A percentile compares a stretch with the other conserved stretches of the same genome.
These are phyloP conservation scores for Pipistrellus pygmaeus DNA, from an alignment of 2,797 vertebrate genomes.

Conservation along the genomic window DNA sequence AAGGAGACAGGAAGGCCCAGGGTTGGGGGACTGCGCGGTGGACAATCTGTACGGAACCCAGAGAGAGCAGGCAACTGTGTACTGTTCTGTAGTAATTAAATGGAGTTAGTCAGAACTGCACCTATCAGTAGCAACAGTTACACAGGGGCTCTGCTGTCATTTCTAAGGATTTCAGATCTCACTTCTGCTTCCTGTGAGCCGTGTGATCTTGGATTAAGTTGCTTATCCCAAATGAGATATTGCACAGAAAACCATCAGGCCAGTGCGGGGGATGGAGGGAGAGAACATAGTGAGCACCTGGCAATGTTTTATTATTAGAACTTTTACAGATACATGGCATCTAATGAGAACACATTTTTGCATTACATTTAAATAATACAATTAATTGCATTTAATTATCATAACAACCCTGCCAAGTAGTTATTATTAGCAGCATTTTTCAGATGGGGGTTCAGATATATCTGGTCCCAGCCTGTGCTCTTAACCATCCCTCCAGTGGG, in stretches of 20 bases:
- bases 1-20: not conserved
- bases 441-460: not conserved
- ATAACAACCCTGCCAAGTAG: not conserved
- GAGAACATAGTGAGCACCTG: not conserved
- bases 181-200: not conserved
- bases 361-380: not conserved
- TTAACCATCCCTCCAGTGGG: not conserved
- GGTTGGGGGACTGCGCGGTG: not conserved
- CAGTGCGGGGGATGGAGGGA: not conserved
- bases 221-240: not conserved
- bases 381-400: slow-evolving; percentile 56
- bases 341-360: slow-evolving; percentile 40
- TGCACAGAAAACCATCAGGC: not conserved
- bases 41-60: not conserved
- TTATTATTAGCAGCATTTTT: slow-evolving; percentile 47
- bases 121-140: not conserved
- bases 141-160: not conserved
- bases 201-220: not conserved
- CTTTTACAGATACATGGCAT: not conserved
- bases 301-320: not conserved
- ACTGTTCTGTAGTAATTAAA: not conserved
- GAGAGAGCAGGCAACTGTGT: not conserved
- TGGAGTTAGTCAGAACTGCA: not conserved
- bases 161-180: slow-evolving; percentile 13
- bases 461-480: not conserved